These are phyloP conservation scores for Taxidea taxus DNA, from an alignment of 2,113 vertebrate species.

Conservation along the genomic window DNA sequence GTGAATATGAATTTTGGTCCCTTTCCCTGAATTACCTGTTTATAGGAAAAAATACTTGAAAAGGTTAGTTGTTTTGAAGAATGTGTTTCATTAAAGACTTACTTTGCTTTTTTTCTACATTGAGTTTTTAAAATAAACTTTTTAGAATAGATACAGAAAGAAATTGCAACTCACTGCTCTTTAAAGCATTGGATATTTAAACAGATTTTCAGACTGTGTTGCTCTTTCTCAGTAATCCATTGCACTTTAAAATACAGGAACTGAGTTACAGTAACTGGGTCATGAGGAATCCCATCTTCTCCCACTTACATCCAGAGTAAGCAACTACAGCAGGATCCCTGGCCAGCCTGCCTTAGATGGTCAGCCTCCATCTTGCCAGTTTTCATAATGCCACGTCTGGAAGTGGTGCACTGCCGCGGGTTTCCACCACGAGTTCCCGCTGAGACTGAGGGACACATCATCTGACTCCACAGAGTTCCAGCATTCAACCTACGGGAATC, in stretches of 20 bases:
- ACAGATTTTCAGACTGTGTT: neutral
- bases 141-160: conserved; percentile 8
- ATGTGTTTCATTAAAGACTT: conserved; percentile 36
- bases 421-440: neutral
- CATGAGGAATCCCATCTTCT: neutral
- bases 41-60: conserved; percentile 58
- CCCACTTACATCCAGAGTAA: neutral
- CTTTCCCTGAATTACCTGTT: conserved; percentile 60
- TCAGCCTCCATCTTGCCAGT: neutral
- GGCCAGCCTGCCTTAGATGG: neutral
- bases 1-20: neutral
- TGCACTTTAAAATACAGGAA: neutral
- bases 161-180: neutral
- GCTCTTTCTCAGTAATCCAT: neutral
- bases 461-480: neutral
- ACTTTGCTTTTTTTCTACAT: neutral
- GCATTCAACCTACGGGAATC: neutral
- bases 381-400: neutral
- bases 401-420: neutral
- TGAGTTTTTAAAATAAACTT: neutral
- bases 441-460: neutral
- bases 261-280: neutral
- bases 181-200: conserved; percentile 32
- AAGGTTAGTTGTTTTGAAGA: conserved; percentile 52
- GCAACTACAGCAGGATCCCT: neutral